Percentiles rank a stretch among this genome's conserved stretches.
phyloP scores from a whole-genome alignment of 2,113 vertebrate genomes.

The Opisthocomus hoazin region DNA sequence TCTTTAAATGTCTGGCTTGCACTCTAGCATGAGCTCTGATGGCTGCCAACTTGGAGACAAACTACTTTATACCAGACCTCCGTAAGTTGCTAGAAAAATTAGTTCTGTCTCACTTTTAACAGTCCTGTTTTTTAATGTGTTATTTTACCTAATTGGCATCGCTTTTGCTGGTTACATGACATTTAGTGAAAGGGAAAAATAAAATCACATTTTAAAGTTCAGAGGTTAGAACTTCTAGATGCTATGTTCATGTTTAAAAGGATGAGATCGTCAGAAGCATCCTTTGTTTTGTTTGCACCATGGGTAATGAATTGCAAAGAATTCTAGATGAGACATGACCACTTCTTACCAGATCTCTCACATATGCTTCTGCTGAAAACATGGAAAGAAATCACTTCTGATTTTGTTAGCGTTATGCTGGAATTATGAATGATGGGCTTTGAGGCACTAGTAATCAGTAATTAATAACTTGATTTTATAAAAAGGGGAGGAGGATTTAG shows the following conservation, averaged over 20 bases:
- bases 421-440: not conserved
- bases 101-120: not conserved
- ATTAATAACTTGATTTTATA: not conserved
- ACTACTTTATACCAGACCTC: not conserved
- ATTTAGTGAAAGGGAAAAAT: not conserved
- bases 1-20: conserved; percentile 47
- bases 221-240: not conserved
- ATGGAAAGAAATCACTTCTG: not conserved
- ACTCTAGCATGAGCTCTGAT: conserved; percentile 4
- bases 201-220: not conserved
- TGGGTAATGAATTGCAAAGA: not conserved
- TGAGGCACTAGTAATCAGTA: not conserved
- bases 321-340: not conserved
- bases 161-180: not conserved
- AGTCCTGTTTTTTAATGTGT: not conserved
- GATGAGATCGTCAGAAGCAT: not conserved
- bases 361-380: not conserved
- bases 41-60: conserved; percentile 36
- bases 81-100: not conserved
- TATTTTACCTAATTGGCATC: not conserved
- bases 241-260: not conserved
- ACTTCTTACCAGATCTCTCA: not conserved
- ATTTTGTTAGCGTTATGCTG: not conserved
- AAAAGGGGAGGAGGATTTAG: not conserved
- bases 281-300: not conserved